Evolutionary conservation across 2,797 vertebrate species (phyloP).

Genomic region (Apogon talboti): DNA sequence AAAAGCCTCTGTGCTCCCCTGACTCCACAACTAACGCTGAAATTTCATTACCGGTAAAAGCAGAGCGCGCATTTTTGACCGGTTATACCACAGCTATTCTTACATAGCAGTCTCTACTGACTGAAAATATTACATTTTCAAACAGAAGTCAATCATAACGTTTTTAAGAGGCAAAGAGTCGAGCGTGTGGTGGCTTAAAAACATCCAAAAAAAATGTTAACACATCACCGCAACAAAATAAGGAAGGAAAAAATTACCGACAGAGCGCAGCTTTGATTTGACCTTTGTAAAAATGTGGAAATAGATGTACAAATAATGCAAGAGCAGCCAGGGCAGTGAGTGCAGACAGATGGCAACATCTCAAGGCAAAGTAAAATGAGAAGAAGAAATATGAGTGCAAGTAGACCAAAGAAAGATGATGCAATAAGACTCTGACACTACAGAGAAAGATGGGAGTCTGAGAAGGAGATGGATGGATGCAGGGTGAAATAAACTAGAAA

Average conservation of each 20-base stretch:
- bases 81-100: constrained; percentile 21
- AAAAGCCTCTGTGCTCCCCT: constrained; percentile 44
- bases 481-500: constrained; percentile 63
- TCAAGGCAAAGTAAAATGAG: constrained; percentile 70
- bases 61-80: constrained; percentile 44
- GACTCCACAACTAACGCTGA: constrained; percentile 33
- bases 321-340: constrained; percentile 41
- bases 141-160: constrained; percentile 46
- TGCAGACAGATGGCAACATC: constrained; percentile 68
- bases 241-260: constrained; percentile 44
- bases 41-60: constrained; percentile 54
- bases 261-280: constrained; percentile 56
- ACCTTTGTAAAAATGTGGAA: constrained; percentile 36
- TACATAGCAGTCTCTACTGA: constrained; percentile 40
- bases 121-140: constrained; percentile 44
- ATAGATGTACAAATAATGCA: constrained; percentile 66
- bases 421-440: constrained; percentile 66
- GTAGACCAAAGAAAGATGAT: constrained; percentile 70
- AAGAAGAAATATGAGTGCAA: constrained; percentile 64
- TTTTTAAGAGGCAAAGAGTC: constrained; percentile 36
- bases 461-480: constrained; percentile 55
- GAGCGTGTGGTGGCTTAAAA: constrained; percentile 29
- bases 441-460: constrained; percentile 53
- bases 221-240: constrained; percentile 11
- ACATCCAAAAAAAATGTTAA: constrained; percentile 26